Conservation (phyloP, 2,113 vertebrate genomes). For the Cynopterus brachyotis region DNA sequence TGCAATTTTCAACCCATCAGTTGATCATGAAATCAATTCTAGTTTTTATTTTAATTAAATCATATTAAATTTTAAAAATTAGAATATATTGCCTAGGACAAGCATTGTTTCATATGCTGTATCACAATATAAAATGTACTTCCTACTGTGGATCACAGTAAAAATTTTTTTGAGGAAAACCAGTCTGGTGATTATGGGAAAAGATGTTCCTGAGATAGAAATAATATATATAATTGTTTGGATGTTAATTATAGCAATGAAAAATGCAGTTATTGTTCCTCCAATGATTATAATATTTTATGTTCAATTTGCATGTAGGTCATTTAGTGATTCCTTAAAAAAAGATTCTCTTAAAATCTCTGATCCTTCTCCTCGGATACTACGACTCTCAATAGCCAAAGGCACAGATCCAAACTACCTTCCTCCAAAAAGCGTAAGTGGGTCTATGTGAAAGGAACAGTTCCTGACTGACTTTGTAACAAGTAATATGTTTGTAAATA, state of each 20-base stretch:
- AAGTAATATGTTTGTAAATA: not conserved
- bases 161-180: constrained; percentile 13
- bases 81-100: not conserved
- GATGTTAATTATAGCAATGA: not conserved
- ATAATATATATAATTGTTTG: not conserved
- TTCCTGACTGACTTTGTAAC: not conserved
- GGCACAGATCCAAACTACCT: constrained; percentile 34
- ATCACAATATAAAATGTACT: not conserved
- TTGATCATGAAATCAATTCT: not conserved
- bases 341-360: not conserved
- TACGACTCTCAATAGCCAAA: constrained; percentile 78
- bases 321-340: not conserved
- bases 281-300: not conserved
- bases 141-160: not conserved
- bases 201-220: not conserved
- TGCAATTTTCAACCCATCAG: not conserved
- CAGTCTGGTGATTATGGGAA: not conserved
- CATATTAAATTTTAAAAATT: not conserved
- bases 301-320: constrained; percentile 65
- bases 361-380: constrained; percentile 68
- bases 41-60: not conserved
- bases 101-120: not conserved
- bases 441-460: not conserved
- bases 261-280: not conserved
- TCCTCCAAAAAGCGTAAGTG: constrained; percentile 77